phyloP scores from a whole-genome alignment of 1,140 invertebrate genomes.

The Cataglyphis hispanica region DNA sequence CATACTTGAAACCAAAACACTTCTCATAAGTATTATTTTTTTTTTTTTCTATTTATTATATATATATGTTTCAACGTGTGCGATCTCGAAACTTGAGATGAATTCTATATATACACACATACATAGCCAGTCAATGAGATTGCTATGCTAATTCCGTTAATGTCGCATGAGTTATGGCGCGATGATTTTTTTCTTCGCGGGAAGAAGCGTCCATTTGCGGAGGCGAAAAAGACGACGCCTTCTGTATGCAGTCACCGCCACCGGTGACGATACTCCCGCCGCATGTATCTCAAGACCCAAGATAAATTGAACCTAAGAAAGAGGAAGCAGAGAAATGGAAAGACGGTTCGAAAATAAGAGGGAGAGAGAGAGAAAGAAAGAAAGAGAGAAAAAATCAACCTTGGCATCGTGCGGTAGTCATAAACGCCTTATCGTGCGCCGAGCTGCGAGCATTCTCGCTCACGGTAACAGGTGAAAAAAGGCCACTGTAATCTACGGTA shows the following conservation, averaged over 20 bases:
- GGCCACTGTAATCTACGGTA: slow-evolving; percentile 72
- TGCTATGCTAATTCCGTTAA: slow-evolving; percentile 83
- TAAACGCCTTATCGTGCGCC: slow-evolving; percentile 69
- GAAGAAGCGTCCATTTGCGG: slow-evolving; percentile 65
- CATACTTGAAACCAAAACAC: not conserved
- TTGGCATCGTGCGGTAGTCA: slow-evolving; percentile 56
- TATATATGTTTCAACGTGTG: not conserved
- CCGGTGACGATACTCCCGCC: slow-evolving; percentile 73
- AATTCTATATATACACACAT: not conserved
- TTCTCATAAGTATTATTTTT: not conserved
- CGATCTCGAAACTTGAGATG: not conserved
- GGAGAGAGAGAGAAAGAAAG: slow-evolving; percentile 1
- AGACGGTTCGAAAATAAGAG: not conserved
- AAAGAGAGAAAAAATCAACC: not conserved
- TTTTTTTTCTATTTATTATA: not conserved
- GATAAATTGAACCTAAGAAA: slow-evolving; percentile 79
- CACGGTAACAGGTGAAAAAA: slow-evolving; percentile 72
- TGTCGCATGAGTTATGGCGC: slow-evolving; percentile 80
- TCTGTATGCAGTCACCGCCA: slow-evolving; percentile 60
- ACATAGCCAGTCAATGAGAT: slow-evolving; percentile 64
- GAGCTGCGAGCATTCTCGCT: slow-evolving; percentile 52
- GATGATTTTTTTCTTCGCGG: slow-evolving; percentile 66
- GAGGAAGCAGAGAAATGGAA: slow-evolving; percentile 53
- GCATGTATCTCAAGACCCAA: slow-evolving; percentile 77
- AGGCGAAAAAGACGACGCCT: slow-evolving; percentile 74